phyloP scores from a whole-genome alignment of 2,797 vertebrate genomes.

The Rhabdomys pumilio region DNA sequence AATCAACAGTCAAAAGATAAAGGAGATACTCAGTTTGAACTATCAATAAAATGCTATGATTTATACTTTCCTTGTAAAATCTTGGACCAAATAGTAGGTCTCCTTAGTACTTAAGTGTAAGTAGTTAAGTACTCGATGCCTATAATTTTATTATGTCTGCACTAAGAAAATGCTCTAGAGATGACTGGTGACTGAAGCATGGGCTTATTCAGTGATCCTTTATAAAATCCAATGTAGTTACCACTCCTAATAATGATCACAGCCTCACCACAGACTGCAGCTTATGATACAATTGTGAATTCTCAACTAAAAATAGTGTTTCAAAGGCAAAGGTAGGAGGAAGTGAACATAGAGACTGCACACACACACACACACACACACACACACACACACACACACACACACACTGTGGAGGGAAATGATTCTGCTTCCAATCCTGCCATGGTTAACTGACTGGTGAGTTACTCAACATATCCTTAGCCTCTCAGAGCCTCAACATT shows the following conservation, averaged over 20 bases:
- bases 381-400: neutral
- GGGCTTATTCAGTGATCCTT: neutral
- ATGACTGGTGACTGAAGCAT: neutral
- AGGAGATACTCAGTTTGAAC: neutral
- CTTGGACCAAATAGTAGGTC: neutral
- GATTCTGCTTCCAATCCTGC: neutral
- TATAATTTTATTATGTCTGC: neutral
- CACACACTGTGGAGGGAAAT: neutral
- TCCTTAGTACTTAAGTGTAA: neutral
- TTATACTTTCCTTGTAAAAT: conserved; percentile 52
- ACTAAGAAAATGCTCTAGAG: neutral
- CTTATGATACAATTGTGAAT: neutral
- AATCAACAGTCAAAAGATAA: conserved; percentile 7
- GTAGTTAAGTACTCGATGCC: neutral
- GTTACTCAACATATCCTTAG: neutral
- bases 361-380: neutral
- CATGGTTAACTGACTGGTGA: neutral
- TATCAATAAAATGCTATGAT: neutral
- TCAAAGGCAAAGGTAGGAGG: neutral
- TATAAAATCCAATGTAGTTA: conserved; percentile 9
- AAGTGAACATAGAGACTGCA: neutral
- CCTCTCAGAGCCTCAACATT: neutral
- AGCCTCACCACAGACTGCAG: neutral
- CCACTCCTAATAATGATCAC: neutral
- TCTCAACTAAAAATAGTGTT: neutral